Evolutionary conservation across 2,888 invertebrate genomes (phyloP).

Genomic region (Odontocolon sp.): DNA sequence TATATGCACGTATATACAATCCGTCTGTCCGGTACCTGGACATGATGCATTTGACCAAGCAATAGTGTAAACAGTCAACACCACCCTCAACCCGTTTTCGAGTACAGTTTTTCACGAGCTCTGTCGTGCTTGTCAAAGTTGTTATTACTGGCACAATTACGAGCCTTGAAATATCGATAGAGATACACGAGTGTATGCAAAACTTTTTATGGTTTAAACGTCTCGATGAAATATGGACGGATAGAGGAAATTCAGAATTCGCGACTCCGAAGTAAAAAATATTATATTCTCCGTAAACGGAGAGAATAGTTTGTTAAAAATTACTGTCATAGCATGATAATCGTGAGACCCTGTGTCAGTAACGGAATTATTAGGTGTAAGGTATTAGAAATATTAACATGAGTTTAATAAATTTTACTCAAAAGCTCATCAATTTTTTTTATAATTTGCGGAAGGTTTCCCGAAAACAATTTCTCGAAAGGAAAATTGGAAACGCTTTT

Average conservation of each 20-base stretch:
- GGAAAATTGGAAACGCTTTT: too few species aligned
- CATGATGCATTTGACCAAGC: slow-evolving; percentile 49
- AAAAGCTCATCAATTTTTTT: too few species aligned
- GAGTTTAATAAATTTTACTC: too few species aligned
- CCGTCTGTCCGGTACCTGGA: slow-evolving; percentile 18
- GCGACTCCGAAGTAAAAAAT: too few species aligned
- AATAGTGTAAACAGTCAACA: slow-evolving; percentile 51
- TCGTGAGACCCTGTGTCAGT: too few species aligned
- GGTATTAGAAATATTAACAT: too few species aligned
- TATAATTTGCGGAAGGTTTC: too few species aligned
- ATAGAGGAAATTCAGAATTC: not conserved
- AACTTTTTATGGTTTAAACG: not conserved
- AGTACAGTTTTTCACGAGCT: not conserved
- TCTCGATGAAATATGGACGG: not conserved
- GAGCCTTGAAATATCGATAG: not conserved
- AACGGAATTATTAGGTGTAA: too few species aligned
- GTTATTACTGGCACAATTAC: not conserved
- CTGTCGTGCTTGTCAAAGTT: slow-evolving; percentile 1
- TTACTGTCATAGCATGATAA: too few species aligned
- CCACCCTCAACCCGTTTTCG: slow-evolving; percentile 10
- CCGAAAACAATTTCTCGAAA: too few species aligned
- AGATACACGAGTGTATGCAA: not conserved
- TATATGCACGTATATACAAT: not conserved
- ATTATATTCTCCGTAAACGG: too few species aligned
- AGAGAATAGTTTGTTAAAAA: too few species aligned